A percentile compares a stretch with the other conserved stretches of the same genome.
phyloP scores from a whole-genome alignment of 2,888 invertebrate genomes.

The Buathra laborator region DNA sequence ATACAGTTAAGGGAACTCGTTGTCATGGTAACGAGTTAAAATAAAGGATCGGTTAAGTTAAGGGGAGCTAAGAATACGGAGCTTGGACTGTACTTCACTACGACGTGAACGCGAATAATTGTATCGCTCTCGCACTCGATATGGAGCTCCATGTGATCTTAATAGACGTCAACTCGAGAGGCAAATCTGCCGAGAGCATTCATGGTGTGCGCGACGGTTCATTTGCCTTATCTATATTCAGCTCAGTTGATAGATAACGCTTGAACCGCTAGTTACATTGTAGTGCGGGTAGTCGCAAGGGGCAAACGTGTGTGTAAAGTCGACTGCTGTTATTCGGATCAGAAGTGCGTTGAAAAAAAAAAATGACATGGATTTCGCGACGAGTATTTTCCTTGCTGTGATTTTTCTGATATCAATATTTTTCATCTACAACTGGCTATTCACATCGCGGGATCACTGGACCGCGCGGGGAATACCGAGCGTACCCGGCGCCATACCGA shows the following conservation, averaged over 20 bases:
- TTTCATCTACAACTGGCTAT: constrained; percentile 5
- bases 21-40: no score
- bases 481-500: constrained; percentile 47
- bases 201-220: background rate
- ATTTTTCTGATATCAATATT: background rate
- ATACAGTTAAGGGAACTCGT: no score
- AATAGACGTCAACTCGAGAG: background rate
- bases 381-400: background rate
- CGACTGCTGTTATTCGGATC: background rate
- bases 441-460: constrained; percentile 51
- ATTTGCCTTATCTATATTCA: background rate
- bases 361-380: constrained; percentile 19
- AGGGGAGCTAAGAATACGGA: no score
- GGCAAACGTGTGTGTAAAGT: no score
- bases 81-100: no score
- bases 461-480: constrained; percentile 46
- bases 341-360: no score
- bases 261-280: background rate
- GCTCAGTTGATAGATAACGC: background rate
- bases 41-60: no score
- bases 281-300: no score
- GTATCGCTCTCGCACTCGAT: no score
- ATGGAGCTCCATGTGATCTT: background rate
- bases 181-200: background rate
- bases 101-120: no score